Base-by-base conservation (phyloP, 1,140 invertebrate genomes). In the Drosophila azteca region DNA sequence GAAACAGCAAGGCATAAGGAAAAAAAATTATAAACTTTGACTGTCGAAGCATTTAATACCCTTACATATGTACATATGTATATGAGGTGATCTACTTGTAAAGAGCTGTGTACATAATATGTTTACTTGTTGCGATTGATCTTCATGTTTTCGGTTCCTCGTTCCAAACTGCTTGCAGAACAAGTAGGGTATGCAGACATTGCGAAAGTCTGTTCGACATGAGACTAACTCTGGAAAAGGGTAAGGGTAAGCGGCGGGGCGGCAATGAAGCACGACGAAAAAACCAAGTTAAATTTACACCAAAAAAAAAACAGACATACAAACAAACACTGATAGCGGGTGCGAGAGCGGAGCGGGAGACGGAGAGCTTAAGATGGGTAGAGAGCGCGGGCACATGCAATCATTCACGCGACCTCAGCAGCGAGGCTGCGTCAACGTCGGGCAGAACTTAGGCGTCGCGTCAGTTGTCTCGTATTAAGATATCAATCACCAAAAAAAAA, bases 201-300 rank as follows among this genome's bases (percentile, higher is more conserved):
- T 31, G 29, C 29, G 7, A 31, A 35, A 8, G 9, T 35, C 31
- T 35, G 31, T 35, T 3, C 8, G 2, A 35, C 9, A 9, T 35
- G 8, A 3, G 8, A 39, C 11, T 11, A 39, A 3, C 35, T 39
- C 35, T 39, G 1, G 3, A 39, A 39, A 13, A 13, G 4, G 35
- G 35, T 39, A 39, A 13, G 13, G 13, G 11, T 39, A 69, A 66
- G 59, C 22, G 50, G 64, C 48, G 49, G 41, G 50, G 64, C 48
- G 49, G 41, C 55, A 67, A 80, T 58, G 55, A 68, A 64, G 50
- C 55, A 67, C 62, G 41, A 58, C 22, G 64, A 66, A 59, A 81
- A 62, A 66, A 85, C 81, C 74, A 55, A 85, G 81, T 85, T 87
- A 74, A 87, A 71, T 70, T 87, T 85, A 75, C 74, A 85, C 63